phyloP scores from a whole-genome alignment of 2,797 vertebrate species.

The Microchirus variegatus region DNA sequence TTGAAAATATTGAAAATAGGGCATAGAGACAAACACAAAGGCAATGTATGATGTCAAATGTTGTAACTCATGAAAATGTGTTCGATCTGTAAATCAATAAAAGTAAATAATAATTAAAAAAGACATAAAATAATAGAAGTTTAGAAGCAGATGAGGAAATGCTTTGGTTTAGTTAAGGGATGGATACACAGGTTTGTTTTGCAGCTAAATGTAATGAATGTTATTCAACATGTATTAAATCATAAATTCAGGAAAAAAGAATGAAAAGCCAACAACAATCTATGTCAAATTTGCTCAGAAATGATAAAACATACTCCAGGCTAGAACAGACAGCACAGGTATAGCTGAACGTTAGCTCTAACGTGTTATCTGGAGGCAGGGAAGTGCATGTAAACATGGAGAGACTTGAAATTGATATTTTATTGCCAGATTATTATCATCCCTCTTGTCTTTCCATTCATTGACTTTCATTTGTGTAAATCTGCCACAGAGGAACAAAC shows the following conservation, averaged over 20 bases:
- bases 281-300: neutral
- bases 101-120: too few species aligned
- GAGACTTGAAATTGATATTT: constrained; percentile 59
- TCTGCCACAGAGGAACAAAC: constrained; percentile 69
- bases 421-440: constrained; percentile 65
- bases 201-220: neutral
- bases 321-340: neutral
- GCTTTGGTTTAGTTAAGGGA: too few species aligned
- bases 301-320: neutral
- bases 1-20: too few species aligned
- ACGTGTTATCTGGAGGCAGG: constrained; percentile 1
- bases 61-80: too few species aligned
- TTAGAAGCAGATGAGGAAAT: too few species aligned
- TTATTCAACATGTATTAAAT: neutral
- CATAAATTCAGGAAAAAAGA: neutral
- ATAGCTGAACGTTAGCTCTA: constrained; percentile 6
- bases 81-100: too few species aligned
- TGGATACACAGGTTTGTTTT: neutral
- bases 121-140: too few species aligned
- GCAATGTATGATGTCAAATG: too few species aligned
- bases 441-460: constrained; percentile 55
- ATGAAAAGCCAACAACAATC: neutral
- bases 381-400: constrained; percentile 34
- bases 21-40: too few species aligned
- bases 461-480: constrained; percentile 77